Evolutionary conservation across 2,797 vertebrate species (phyloP), one percentile per base, ranked within the genome.

Genomic region (Masticophis lateralis): DNA sequence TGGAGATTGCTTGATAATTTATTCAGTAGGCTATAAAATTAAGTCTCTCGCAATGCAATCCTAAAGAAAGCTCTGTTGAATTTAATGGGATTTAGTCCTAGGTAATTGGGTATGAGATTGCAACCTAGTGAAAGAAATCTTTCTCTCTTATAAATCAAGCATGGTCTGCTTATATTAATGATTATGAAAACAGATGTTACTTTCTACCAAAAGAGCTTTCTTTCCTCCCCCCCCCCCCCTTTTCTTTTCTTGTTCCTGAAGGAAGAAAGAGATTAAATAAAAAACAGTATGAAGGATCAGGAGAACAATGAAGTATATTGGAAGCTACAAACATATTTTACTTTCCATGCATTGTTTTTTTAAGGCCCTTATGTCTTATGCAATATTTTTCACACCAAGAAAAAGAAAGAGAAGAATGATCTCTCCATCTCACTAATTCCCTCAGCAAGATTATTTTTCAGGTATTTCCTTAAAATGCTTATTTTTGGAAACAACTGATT

Each of bases 1-100:
- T 92, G 79, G 90, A 51, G 83, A 96, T 94, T 92, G 63, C 91
- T 87, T 95, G 94, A 95, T 94, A 89, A 96, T n/a, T 95, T 92
- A 93, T 95, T 96, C 94, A 97, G 96, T 91, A 95, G 90, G 6
- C 94, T 97, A 94, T 95, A 97, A 97, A 95, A 96, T 96, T 94
- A 97, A 94, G 90, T 95, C 94, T 96, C 91, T 93, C 20, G 43
- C 74, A 83, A 47, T 83, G 74, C 74, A 83, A 83, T 83, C 74
- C 74, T 83, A 83, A 83, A 83, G 74, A 83, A 83, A 83, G 37
- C 74, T 83, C 43, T 47, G 43, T 83, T 83, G 74, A 83, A 83
- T 83, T 83, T 83, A 83, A 83, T 83, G 43, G 74, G 74, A 83
- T 83, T 83, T 83, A 83, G 74, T 83, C 74, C 74, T 83, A 83